Conservation (phyloP, 2,797 vertebrate species). For the Liasis olivaceus region DNA sequence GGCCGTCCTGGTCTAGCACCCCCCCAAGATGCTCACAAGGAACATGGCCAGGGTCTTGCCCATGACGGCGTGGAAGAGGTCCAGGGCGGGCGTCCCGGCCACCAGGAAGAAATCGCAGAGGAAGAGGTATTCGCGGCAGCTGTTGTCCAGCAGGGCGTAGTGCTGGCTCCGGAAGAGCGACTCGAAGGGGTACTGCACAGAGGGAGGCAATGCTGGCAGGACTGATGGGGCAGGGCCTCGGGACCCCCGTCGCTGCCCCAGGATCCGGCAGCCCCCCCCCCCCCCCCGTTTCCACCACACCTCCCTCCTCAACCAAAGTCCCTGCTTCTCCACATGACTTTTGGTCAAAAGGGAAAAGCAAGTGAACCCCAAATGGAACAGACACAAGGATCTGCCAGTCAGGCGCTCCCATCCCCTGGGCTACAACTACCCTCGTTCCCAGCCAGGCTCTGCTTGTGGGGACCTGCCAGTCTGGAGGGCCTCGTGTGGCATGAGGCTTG, state of each 20-base stretch:
- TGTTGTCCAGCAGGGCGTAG: slow-evolving; percentile 90
- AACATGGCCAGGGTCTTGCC: slow-evolving; percentile 89
- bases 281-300: too few species aligned
- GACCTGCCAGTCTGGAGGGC: not conserved
- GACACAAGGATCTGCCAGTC: not conserved
- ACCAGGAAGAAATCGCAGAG: slow-evolving; percentile 92
- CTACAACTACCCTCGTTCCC: not conserved
- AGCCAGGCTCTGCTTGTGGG: not conserved
- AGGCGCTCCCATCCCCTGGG: not conserved
- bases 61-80: slow-evolving; percentile 93
- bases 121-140: slow-evolving; percentile 91
- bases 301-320: not conserved
- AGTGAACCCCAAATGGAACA: not conserved
- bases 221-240: rapidly evolving
- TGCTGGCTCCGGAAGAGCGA: slow-evolving; percentile 93
- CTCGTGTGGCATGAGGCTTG: too few species aligned
- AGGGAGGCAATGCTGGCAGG: not conserved
- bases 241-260: rapidly evolving
- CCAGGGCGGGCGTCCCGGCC: slow-evolving; percentile 80
- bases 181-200: slow-evolving; percentile 87
- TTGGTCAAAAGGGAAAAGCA: not conserved
- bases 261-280: too few species aligned
- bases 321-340: not conserved
- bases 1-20: rapidly evolving
- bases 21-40: slow-evolving; percentile 67